Evolutionary conservation across 2,113 vertebrate genomes (phyloP), one percentile per base, ranked within the genome.

Genomic region (Rhipidura dahli): DNA sequence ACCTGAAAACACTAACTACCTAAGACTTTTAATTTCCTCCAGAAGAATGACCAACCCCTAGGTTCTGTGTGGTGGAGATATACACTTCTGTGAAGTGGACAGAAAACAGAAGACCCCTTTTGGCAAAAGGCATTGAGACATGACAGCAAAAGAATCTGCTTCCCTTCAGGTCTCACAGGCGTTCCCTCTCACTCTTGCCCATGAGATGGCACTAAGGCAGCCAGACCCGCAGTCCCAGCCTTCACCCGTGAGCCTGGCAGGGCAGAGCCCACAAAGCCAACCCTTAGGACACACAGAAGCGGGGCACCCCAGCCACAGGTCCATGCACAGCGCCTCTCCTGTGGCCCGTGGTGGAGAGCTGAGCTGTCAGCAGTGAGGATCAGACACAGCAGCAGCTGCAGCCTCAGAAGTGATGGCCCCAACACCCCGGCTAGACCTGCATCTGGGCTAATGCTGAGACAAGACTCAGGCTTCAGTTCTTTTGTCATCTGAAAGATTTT

Each of bases 211-310:
- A 86, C 66, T 37, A 50, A 22, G 2, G 5, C 63, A 53, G 45
- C 44, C 26, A 40, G 37, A 49, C 11, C 39, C 7, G 5, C 37
- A 30, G 3, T 8, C 50, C 44, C 71, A 7, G 31, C 40, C 71
- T 26, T 39, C 33, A 4, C 13, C 14, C 7, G 2, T 1, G 28
- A 50, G 70, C 18, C 39, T 68, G 87, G 35, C 83, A 56, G 53
- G 30, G 27, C 64, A 56, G 30, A 72, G 33, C 33, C 21, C 44
- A 14, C 47, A 33, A 39, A 89, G 10, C 18, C 68, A 76, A 12
- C 39, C 2, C 2, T 44, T 37, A 0, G 3, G 13, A 24, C 40
- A 44, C 63, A 8, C 37, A 9, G 59, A 9, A 47, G 11, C 2
- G 37, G 28, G 40, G 24, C 15, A 26, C 64, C 56, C 11, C 45